A percentile compares a stretch with the other conserved stretches of the same genome.
Conservation (phyloP, 1,140 invertebrate genomes). For the Thaumatotibia leucotreta region DNA sequence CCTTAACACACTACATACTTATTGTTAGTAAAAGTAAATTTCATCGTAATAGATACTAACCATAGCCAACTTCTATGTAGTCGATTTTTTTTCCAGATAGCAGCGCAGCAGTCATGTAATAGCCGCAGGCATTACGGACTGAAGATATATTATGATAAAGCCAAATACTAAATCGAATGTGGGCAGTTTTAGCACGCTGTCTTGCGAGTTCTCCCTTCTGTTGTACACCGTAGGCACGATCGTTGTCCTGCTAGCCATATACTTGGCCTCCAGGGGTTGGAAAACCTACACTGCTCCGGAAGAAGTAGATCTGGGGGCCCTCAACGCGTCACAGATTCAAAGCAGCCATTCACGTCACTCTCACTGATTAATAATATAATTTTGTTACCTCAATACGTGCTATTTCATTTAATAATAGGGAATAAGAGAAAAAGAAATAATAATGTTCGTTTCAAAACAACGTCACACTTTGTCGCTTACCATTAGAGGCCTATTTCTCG, state of each 20-base stretch:
- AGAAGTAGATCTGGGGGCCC: constrained; percentile 53
- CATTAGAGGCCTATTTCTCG: too few species aligned
- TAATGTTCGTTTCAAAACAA: too few species aligned
- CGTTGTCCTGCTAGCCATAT: constrained; percentile 35
- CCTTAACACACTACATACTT: too few species aligned
- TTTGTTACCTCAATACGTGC: too few species aligned
- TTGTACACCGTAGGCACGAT: constrained; percentile 41
- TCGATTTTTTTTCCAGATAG: background rate
- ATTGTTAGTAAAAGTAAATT: too few species aligned
- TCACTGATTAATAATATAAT: background rate
- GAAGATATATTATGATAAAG: background rate
- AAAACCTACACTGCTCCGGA: constrained; percentile 50
- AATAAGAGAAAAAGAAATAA: too few species aligned
- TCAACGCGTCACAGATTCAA: constrained; percentile 10
- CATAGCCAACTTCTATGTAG: too few species aligned
- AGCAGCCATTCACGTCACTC: background rate
- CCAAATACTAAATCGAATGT: background rate
- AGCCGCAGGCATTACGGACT: background rate
- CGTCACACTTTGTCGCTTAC: too few species aligned
- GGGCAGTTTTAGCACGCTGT: background rate
- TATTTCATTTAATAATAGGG: too few species aligned
- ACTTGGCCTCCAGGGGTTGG: constrained; percentile 48
- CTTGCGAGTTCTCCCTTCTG: background rate
- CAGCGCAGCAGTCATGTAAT: background rate
- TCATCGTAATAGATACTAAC: too few species aligned